phyloP scores from a whole-genome alignment of 2,888 invertebrate genomes.

The Oligia fasciuncula region DNA sequence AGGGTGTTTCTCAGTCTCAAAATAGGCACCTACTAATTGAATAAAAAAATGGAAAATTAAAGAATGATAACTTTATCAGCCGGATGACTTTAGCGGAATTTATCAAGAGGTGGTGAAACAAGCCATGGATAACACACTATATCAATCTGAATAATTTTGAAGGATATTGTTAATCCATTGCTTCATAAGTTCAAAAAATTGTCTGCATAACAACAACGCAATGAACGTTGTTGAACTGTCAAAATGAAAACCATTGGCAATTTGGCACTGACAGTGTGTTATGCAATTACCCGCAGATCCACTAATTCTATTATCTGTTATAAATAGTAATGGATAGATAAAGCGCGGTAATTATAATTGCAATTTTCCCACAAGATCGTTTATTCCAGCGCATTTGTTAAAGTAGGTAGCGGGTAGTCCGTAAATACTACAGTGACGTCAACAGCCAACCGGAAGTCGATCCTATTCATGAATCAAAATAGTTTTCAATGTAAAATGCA shows the following conservation, averaged over 20 bases:
- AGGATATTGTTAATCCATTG: neutral
- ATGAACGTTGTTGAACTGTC: no score
- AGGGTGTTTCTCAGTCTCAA: neutral
- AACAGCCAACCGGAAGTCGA: slow-evolving; percentile 29
- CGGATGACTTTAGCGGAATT: neutral
- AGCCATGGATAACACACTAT: neutral
- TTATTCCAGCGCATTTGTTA: slow-evolving; percentile 6
- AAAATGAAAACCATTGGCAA: no score
- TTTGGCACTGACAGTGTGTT: no score
- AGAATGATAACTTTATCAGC: neutral
- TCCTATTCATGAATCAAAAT: slow-evolving; percentile 30
- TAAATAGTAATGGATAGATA: slow-evolving; percentile 21
- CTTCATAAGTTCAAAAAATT: neutral
- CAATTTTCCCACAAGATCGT: slow-evolving; percentile 6
- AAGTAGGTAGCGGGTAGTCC: neutral
- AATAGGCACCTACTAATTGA: neutral
- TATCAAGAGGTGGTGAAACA: neutral
- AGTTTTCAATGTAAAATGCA: slow-evolving; percentile 21
- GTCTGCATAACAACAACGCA: no score
- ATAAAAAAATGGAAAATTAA: neutral
- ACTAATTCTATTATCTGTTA: neutral
- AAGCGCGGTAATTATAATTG: neutral
- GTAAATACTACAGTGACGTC: slow-evolving; percentile 46
- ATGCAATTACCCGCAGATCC: neutral
- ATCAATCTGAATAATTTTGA: neutral